A percentile compares a stretch with the other conserved stretches of the same genome.
phyloP scores from a whole-genome alignment of 2,113 vertebrate genomes.

The Erythrolamprus reginae region DNA sequence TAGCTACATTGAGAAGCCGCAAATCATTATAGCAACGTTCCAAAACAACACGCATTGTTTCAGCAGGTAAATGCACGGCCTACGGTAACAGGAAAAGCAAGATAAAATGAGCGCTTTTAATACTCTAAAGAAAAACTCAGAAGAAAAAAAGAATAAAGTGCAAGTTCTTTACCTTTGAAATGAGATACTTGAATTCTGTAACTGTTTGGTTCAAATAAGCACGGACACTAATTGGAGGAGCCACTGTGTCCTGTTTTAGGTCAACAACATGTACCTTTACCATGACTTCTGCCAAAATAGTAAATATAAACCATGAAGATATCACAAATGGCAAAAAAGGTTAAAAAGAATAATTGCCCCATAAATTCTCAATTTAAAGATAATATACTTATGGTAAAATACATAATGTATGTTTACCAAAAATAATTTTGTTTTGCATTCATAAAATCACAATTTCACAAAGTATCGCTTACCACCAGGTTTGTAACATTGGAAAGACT shows the following conservation, averaged over 20 bases:
- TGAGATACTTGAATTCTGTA: constrained; percentile 93
- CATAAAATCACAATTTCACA: background rate
- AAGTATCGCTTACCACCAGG: constrained; percentile 83
- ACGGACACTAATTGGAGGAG: constrained; percentile 85
- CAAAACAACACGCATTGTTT: constrained; percentile 92
- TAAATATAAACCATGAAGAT: constrained; percentile 16
- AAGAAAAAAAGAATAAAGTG: background rate
- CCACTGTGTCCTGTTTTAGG: constrained; percentile 86
- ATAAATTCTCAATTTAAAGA: background rate
- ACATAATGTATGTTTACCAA: background rate
- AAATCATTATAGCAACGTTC: constrained; percentile 97
- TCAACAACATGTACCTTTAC: constrained; percentile 95
- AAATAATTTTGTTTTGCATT: background rate
- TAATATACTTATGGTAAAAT: background rate
- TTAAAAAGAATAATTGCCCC: background rate
- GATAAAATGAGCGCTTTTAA: background rate
- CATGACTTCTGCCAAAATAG: constrained; percentile 88
- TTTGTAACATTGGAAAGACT: constrained; percentile 94
- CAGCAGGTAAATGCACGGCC: constrained; percentile 80
- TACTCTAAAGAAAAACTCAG: background rate
- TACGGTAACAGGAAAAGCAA: constrained; percentile 37
- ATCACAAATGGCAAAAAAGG: background rate
- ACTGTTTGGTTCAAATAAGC: constrained; percentile 96
- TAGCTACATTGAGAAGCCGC: constrained; percentile 85
- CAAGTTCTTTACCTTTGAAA: constrained; percentile 83